Evolutionary conservation across 2,797 vertebrate species (phyloP).

Genomic region (Astyanax mexicanus): DNA sequence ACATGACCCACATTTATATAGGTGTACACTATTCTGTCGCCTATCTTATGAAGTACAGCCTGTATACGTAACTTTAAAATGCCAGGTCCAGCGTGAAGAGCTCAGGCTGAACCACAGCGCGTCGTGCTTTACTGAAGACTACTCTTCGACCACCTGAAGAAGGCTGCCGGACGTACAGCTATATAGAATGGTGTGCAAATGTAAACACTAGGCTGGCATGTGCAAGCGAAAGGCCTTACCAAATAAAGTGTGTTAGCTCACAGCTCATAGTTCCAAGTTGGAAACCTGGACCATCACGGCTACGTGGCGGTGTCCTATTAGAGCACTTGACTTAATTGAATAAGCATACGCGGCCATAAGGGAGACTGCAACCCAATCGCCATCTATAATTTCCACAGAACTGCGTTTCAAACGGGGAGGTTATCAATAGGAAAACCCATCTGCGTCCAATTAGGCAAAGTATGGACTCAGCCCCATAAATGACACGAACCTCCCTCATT

Average conservation of each 20-base stretch:
- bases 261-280: conserved; percentile 20
- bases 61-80: not conserved
- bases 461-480: conserved; percentile 67
- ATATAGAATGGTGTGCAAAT: not conserved
- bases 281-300: conserved; percentile 17
- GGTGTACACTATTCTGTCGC: no score
- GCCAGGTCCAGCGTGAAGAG: not conserved
- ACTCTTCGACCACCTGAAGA: not conserved
- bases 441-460: conserved; percentile 74
- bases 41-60: no score
- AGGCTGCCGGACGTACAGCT: not conserved
- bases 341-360: conserved; percentile 50
- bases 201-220: not conserved
- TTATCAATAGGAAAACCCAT: conserved; percentile 73
- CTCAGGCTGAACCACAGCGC: not conserved
- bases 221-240: not conserved
- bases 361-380: conserved; percentile 44
- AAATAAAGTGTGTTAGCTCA: conserved; percentile 9
- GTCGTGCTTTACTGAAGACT: not conserved
- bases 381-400: conserved; percentile 54
- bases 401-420: conserved; percentile 48
- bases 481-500: conserved; percentile 63
- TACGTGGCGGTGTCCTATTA: conserved; percentile 32
- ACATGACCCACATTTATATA: no score
- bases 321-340: conserved; percentile 51